These are phyloP conservation scores for Pogonognathellus flavescens DNA, from an alignment of 1,140 invertebrate species.

Conservation along the genomic window DNA sequence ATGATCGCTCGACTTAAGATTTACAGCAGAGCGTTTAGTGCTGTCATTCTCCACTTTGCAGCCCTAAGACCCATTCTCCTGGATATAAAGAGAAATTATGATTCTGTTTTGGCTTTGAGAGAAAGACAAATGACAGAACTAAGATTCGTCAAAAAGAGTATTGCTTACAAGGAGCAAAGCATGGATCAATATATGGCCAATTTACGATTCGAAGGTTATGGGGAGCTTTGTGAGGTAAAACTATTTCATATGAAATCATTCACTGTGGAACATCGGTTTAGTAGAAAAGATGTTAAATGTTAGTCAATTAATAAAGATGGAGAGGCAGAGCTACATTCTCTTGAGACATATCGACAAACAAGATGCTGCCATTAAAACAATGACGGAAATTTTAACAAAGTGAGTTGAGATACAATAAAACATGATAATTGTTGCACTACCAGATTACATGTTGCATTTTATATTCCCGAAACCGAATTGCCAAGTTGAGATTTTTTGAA, in stretches of 20 bases:
- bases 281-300: not conserved
- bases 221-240: constrained; percentile 43
- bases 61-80: constrained; percentile 52
- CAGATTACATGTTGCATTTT: no score
- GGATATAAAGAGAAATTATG: constrained; percentile 64
- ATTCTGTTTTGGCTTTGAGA: constrained; percentile 53
- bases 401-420: no score
- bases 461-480: no score
- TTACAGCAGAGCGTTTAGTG: constrained; percentile 58
- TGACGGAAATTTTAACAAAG: constrained; percentile 60
- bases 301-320: not conserved
- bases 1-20: constrained; percentile 57
- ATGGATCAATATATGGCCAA: constrained; percentile 53
- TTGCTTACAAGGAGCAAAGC: constrained; percentile 47
- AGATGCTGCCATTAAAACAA: constrained; percentile 60
- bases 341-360: constrained; percentile 59
- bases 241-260: not conserved
- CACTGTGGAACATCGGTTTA: not conserved
- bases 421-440: no score
- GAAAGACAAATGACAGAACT: constrained; percentile 53
- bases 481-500: no score
- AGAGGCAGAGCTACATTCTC: constrained; percentile 58
- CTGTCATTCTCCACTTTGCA: constrained; percentile 62
- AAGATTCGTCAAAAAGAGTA: constrained; percentile 34
- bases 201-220: constrained; percentile 48